These are phyloP conservation scores for Myotis lucifugus DNA, from an alignment of 2,113 vertebrate species.

Conservation along the genomic window DNA sequence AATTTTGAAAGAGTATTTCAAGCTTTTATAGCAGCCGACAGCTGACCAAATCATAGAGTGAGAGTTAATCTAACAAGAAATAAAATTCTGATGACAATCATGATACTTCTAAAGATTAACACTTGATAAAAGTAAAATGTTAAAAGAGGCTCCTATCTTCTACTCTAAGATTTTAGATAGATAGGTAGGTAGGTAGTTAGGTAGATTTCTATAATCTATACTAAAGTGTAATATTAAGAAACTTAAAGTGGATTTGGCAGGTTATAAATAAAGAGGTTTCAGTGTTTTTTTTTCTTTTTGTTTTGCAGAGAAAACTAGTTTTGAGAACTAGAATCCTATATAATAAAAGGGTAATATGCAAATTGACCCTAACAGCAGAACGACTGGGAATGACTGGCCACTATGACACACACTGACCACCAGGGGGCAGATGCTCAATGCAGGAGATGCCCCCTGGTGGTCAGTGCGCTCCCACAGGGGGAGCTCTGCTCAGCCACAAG, in stretches of 20 bases:
- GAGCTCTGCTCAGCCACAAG: too few relatives aligned
- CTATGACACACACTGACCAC: too few relatives aligned
- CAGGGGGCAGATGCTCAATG: too few relatives aligned
- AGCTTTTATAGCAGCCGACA: slow-evolving; percentile 37
- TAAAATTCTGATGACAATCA: slow-evolving; percentile 47
- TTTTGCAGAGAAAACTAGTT: slow-evolving; percentile 23
- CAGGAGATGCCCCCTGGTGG: too few relatives aligned
- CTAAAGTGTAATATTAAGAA: background rate
- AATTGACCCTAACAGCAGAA: too few relatives aligned
- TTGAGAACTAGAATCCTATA: background rate
- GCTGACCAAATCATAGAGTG: background rate
- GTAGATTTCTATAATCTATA: background rate
- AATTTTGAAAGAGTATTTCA: slow-evolving; percentile 44
- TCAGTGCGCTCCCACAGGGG: too few relatives aligned
- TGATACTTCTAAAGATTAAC: slow-evolving; percentile 13
- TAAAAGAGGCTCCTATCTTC: background rate
- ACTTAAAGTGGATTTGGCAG: background rate
- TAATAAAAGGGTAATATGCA: too few relatives aligned
- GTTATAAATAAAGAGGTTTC: background rate
- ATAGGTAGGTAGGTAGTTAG: background rate
- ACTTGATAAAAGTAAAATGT: slow-evolving; percentile 50
- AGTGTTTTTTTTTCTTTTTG: background rate
- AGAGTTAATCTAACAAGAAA: slow-evolving; percentile 41
- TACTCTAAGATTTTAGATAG: background rate
- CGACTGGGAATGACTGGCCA: too few relatives aligned